A percentile compares a stretch with the other conserved stretches of the same genome.
Evolutionary conservation across 2,113 vertebrate genomes (phyloP).

Genomic region (Urocitellus parryii): DNA sequence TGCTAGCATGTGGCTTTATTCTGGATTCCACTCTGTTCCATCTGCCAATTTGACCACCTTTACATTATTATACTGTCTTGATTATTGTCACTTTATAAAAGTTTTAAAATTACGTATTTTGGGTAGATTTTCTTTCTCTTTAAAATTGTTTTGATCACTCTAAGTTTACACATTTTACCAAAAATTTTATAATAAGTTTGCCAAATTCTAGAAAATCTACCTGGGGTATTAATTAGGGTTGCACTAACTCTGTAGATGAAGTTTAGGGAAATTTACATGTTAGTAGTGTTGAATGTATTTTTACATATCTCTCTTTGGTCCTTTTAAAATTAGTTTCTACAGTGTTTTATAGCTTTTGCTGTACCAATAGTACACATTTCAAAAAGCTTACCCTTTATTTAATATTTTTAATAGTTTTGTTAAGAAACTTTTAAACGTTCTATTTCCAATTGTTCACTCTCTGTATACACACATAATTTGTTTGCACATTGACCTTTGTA

Average conservation of each 20-base stretch:
- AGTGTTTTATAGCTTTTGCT: neutral
- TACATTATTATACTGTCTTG: neutral
- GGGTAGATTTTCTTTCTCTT: neutral
- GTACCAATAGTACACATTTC: neutral
- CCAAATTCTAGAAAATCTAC: neutral
- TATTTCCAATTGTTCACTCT: neutral
- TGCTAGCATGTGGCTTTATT: accelerated
- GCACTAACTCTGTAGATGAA: neutral
- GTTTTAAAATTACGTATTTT: neutral
- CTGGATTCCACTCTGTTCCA: neutral
- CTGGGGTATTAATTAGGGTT: neutral
- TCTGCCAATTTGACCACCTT: neutral
- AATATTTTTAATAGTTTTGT: neutral
- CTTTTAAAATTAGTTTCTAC: neutral
- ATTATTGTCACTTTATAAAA: neutral
- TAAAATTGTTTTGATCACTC: neutral
- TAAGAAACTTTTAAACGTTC: neutral
- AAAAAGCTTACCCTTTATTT: neutral
- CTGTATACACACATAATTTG: neutral
- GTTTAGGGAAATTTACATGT: neutral
- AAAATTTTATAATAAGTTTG: neutral
- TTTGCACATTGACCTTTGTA: neutral
- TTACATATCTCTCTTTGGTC: neutral
- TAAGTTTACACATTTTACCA: neutral
- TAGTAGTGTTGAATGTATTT: neutral